phyloP scores from a whole-genome alignment of 2,113 vertebrate species.

The Gobius niger region DNA sequence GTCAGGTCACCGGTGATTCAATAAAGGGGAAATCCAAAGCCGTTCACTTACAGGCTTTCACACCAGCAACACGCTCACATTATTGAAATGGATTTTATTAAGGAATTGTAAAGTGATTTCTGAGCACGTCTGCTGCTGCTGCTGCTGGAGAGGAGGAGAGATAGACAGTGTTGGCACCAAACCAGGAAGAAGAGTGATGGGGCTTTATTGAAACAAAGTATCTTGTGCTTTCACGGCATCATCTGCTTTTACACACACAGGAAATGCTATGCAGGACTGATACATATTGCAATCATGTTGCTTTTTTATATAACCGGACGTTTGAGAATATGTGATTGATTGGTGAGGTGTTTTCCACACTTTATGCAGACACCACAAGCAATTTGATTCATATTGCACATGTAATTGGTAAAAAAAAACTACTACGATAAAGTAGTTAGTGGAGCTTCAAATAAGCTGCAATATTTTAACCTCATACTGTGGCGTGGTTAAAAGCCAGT shows the following conservation, averaged over 20 bases:
- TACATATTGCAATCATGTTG: not conserved
- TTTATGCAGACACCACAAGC: too few relatives aligned
- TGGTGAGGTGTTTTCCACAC: not conserved
- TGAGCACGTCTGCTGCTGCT: constrained; percentile 28
- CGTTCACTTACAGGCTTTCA: constrained; percentile 39
- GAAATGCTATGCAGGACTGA: not conserved
- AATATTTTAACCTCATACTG: constrained; percentile 1
- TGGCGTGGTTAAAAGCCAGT: constrained; percentile 14
- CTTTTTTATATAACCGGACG: not conserved
- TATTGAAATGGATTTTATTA: constrained; percentile 55
- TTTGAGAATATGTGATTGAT: not conserved
- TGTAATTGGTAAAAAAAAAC: too few relatives aligned
- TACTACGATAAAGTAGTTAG: not conserved
- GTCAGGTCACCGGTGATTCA: constrained; percentile 58
- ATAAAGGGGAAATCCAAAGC: constrained; percentile 31
- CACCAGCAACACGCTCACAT: constrained; percentile 54
- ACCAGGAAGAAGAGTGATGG: constrained; percentile 44
- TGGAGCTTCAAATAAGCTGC: not conserved
- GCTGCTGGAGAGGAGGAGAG: not conserved
- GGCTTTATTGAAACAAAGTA: constrained; percentile 39
- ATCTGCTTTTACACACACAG: constrained; percentile 17
- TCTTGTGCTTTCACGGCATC: constrained; percentile 23
- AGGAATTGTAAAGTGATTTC: constrained; percentile 55
- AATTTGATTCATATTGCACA: too few relatives aligned
- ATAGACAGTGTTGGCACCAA: constrained; percentile 18